A percentile compares a stretch with the other conserved stretches of the same genome.
Evolutionary conservation across 2,888 invertebrate species (phyloP).

Genomic region (Luperina testacea): DNA sequence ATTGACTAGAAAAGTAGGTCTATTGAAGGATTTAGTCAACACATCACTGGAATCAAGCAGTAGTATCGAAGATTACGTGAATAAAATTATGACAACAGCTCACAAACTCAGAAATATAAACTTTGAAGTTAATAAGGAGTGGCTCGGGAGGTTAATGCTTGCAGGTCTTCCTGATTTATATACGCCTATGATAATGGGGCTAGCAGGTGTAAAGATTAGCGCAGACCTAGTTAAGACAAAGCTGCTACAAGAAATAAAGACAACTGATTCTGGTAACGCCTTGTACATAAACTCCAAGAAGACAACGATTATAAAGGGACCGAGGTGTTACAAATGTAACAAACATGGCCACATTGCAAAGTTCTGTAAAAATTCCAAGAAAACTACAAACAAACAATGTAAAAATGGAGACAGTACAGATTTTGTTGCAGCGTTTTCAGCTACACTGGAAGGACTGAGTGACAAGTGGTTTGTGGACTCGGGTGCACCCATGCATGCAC

Average conservation of each 20-base stretch:
- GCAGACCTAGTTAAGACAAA: background rate
- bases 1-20: background rate
- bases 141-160: background rate
- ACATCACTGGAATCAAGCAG: background rate
- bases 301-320: background rate
- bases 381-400: background rate
- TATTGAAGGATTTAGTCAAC: background rate
- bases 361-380: background rate
- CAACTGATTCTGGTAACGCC: background rate
- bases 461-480: background rate
- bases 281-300: background rate
- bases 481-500: background rate
- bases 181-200: too few species aligned
- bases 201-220: too few species aligned
- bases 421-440: slow-evolving; percentile 3
- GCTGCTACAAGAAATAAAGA: background rate
- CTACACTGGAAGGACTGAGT: background rate
- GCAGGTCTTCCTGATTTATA: too few species aligned
- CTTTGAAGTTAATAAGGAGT: background rate
- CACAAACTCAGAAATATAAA: background rate
- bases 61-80: background rate
- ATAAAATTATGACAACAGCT: background rate
- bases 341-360: background rate
- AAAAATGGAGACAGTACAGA: background rate
- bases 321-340: too few species aligned